Percentiles rank a stretch among this genome's conserved stretches.
These are phyloP conservation scores for Drosophila baimaii DNA, from an alignment of 1,140 invertebrate species.

Conservation along the genomic window DNA sequence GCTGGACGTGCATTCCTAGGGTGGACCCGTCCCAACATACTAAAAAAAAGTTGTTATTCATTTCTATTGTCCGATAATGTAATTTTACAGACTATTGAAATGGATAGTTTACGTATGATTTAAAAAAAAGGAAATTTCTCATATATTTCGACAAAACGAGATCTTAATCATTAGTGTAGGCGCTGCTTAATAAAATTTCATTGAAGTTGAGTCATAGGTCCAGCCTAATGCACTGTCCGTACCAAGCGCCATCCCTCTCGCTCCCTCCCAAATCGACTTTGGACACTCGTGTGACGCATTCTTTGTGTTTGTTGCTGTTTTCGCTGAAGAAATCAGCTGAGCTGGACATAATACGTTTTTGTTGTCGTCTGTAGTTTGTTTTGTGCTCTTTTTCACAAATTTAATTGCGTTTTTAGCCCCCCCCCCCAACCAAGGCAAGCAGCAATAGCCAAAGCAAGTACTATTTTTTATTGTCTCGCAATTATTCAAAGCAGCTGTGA, in stretches of 20 bases:
- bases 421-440: constrained; percentile 12
- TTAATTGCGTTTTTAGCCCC: constrained; percentile 38
- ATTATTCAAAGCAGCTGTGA: constrained; percentile 29
- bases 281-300: constrained; percentile 39
- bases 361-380: constrained; percentile 23
- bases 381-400: constrained; percentile 18
- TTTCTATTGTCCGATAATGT: too few relatives aligned
- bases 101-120: background rate
- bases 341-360: constrained; percentile 33
- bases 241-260: background rate
- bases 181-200: background rate
- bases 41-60: background rate
- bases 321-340: constrained; percentile 37
- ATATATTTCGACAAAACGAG: background rate
- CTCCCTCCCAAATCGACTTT: constrained; percentile 33
- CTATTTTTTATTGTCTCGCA: constrained; percentile 16
- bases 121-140: background rate
- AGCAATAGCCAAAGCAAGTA: constrained; percentile 6
- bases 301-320: constrained; percentile 34
- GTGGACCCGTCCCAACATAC: constrained; percentile 6
- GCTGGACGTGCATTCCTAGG: background rate
- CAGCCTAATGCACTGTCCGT: constrained; percentile 14
- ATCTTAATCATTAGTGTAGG: background rate
- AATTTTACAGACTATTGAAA: background rate
- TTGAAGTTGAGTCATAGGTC: background rate